Conservation (phyloP, 2,797 vertebrate genomes). For the Chaetophractus vellerosus region DNA sequence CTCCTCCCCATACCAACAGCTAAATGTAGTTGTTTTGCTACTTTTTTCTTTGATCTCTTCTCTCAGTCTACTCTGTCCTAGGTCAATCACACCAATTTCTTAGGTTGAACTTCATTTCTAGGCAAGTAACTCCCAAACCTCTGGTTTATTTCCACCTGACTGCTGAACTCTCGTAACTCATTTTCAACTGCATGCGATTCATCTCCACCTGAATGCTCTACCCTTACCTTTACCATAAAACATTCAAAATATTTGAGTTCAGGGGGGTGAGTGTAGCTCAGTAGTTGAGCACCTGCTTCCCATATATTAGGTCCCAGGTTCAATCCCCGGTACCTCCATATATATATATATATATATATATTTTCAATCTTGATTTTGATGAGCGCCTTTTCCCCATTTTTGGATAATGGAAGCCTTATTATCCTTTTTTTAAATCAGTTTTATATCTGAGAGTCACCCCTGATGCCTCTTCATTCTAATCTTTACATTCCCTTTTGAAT, state of each 20-base stretch:
- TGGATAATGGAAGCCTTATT: not conserved
- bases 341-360: too few relatives aligned
- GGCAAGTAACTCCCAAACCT: not conserved
- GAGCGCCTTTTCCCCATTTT: not conserved
- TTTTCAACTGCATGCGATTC: not conserved
- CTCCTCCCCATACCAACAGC: too few relatives aligned
- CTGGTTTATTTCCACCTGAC: too few relatives aligned
- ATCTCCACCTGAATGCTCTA: not conserved
- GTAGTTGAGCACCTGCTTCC: too few relatives aligned
- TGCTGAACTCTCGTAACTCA: not conserved
- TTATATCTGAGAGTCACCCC: not conserved
- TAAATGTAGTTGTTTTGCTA: not conserved
- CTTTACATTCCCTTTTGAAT: not conserved
- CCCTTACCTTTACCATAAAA: not conserved
- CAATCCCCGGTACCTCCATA: too few relatives aligned
- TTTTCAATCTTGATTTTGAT: not conserved
- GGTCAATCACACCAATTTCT: not conserved
- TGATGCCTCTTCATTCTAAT: not conserved
- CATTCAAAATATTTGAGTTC: not conserved
- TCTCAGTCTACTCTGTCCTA: fast-evolving
- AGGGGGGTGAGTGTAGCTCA: too few relatives aligned
- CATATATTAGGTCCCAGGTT: too few relatives aligned
- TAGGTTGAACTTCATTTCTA: not conserved
- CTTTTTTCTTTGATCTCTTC: not conserved
- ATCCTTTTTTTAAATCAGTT: not conserved